A percentile compares a stretch with the other conserved stretches of the same genome.
Conservation (phyloP, 1,140 invertebrate species). For the Drosophila funebris region DNA sequence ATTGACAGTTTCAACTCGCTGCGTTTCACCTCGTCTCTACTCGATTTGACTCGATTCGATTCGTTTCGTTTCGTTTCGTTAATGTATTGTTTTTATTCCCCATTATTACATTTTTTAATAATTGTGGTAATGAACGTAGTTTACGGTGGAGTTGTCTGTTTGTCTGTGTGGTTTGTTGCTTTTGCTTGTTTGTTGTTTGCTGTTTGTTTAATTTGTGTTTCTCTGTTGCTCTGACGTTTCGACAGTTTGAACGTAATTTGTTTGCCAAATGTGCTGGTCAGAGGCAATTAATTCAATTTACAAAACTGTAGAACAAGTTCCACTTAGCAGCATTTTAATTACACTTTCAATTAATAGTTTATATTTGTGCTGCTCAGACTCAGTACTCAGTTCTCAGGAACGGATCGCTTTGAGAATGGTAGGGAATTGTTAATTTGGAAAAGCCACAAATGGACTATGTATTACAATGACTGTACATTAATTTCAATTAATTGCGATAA, state of each 20-base stretch:
- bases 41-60: background rate
- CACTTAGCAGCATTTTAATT: slow-evolving; percentile 27
- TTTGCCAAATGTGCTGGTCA: slow-evolving; percentile 21
- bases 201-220: slow-evolving; percentile 6
- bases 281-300: slow-evolving; percentile 36
- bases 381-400: background rate
- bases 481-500: slow-evolving; percentile 75
- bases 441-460: slow-evolving; percentile 50
- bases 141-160: background rate
- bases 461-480: slow-evolving; percentile 46
- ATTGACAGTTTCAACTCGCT: background rate
- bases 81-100: background rate
- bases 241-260: slow-evolving; percentile 27
- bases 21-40: background rate
- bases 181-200: background rate
- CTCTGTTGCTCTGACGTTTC: slow-evolving; percentile 4
- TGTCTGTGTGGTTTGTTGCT: background rate
- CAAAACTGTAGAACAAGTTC: slow-evolving; percentile 16
- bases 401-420: background rate
- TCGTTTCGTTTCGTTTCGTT: background rate
- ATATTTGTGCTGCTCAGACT: slow-evolving; percentile 9
- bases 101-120: background rate
- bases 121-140: slow-evolving; percentile 14
- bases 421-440: background rate
- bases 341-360: slow-evolving; percentile 32